These are phyloP conservation scores for Sebastes baramenuke DNA, from an alignment of 2,797 vertebrate species.

Conservation along the genomic window DNA sequence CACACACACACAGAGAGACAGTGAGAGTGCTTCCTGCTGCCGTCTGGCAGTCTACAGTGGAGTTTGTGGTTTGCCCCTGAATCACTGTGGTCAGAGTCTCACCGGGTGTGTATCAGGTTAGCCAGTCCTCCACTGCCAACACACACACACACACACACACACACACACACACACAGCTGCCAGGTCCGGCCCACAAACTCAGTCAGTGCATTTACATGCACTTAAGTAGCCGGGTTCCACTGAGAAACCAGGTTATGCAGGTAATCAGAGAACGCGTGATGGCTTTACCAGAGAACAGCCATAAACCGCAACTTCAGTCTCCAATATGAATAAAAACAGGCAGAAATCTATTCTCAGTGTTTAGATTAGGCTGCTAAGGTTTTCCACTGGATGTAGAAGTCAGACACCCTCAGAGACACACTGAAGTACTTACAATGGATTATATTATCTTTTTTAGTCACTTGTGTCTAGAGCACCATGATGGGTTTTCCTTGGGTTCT, in stretches of 20 bases:
- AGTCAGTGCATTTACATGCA: not conserved
- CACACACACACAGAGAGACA: slow-evolving; percentile 11
- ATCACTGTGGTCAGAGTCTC: slow-evolving; percentile 55
- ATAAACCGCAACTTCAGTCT: slow-evolving; percentile 11
- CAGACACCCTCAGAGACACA: slow-evolving; percentile 7
- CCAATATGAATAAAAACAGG: not conserved
- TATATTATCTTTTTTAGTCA: not conserved
- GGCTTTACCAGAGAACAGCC: slow-evolving; percentile 36
- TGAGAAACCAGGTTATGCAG: slow-evolving; percentile 19
- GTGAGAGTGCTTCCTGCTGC: slow-evolving; percentile 44
- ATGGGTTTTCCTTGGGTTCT: not conserved
- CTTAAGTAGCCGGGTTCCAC: slow-evolving; percentile 27
- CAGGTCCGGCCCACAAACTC: slow-evolving; percentile 8
- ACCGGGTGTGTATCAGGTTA: slow-evolving; percentile 52
- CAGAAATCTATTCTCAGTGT: not conserved
- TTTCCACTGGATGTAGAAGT: not conserved
- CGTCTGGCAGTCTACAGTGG: slow-evolving; percentile 43
- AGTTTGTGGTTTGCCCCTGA: slow-evolving; percentile 54
- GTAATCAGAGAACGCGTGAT: slow-evolving; percentile 16
- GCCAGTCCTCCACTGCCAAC: slow-evolving; percentile 22
- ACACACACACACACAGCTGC: slow-evolving; percentile 4
- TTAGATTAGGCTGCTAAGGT: not conserved
- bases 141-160: slow-evolving; percentile 24
- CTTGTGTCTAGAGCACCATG: not conserved
- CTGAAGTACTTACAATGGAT: slow-evolving; percentile 1